Base-by-base conservation (phyloP, 2,888 invertebrate genomes). In the Tipula unca region DNA sequence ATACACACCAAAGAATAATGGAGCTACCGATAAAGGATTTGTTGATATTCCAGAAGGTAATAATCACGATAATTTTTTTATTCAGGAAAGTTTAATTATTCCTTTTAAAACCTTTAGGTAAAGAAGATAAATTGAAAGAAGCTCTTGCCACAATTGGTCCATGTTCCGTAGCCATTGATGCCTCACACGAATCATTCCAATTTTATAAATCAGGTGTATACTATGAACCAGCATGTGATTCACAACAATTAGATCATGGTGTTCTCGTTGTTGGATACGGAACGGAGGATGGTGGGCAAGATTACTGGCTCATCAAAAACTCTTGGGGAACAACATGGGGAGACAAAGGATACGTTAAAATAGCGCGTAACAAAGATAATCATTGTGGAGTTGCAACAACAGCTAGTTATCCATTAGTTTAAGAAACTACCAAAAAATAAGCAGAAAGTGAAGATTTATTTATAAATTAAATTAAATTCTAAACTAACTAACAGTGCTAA, bases 151-250 rank as follows among this genome's bases (percentile, higher is more conserved):
- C 95, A 0, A 90, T 95, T 87, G 98, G 98, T 0, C 98, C 98
- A 8, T 92, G 97, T 84, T 93, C 96, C 8, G 95, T 97, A 85
- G 97, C 97, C 88, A 97, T 98, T 89, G 97, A 98, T 92, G 98
- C 98, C 87, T 94, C 95, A 83, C 95, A 94, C 87, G 92, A 94
- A 89, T 94, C 94, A 87, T 97, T 98, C 94, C 97, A 97, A 91
- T 95, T 96, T 90, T 97, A 97, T 91, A 93, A 93, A 1, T 91
- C 92, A 88, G 96, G 96, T 42, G 94, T 98, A 86, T 98, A 97
- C 91, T 93, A 93, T 89, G 97, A 97, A 88, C 94, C 94, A 82
- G 90, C 94, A 85, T 98, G 98, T 91, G 94, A 95, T 88, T 89
- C 93, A 0, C 89, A 92, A 82, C 91, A 93, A 87, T 92, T 98